Base-by-base conservation (phyloP, 1,140 invertebrate genomes). In the Ceratosolen fusciceps region DNA sequence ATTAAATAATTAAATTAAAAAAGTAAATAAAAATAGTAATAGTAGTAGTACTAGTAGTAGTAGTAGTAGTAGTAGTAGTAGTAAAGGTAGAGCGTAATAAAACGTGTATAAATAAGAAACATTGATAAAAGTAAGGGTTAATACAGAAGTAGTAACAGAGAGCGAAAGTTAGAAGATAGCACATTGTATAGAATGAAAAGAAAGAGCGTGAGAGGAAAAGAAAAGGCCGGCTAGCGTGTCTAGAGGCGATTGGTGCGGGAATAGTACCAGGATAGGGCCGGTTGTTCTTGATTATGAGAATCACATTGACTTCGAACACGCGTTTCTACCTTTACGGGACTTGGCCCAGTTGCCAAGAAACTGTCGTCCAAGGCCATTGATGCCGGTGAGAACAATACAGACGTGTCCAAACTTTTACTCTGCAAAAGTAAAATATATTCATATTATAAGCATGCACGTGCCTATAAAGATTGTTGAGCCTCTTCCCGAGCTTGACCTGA, bases 371-470 rank as follows among this genome's bases (percentile, higher is more conserved):
- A 89, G 21, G 93, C 91, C 84, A 97, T 96, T 7, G 95, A 96
- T 16, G 96, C 94, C 2, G 96, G 96, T 1, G 96, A 97, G 85
- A 97, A 97, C 79, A 96, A 88, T 19, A 95, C 93, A 10, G 95
- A 96, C 39, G 93, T 93, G 83, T 96, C 93, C 85, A 97, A 88
- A 67, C 95, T 96, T 91, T 97, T 97, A 88, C 96, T 97, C 93
- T 96, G 92, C 4, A 92, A n/a, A 92, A 67, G 75, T 77, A 82
- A 83, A 74, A 37, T 47, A 54, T 24, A 24, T 29, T 2, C 19
- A 29, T 2, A 29, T 47, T 70, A 29, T 47, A 14, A 4, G 12
- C 5, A 47, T 26, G 39, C 29, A 29, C 4, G 21, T 65, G 5
- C 1, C 14, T 7, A 31, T 34, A 5, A 21, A 37, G 4, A 37